These are phyloP conservation scores for Paratrypauchen microcephalus DNA, from an alignment of 2,797 vertebrate genomes.

Conservation along the genomic window DNA sequence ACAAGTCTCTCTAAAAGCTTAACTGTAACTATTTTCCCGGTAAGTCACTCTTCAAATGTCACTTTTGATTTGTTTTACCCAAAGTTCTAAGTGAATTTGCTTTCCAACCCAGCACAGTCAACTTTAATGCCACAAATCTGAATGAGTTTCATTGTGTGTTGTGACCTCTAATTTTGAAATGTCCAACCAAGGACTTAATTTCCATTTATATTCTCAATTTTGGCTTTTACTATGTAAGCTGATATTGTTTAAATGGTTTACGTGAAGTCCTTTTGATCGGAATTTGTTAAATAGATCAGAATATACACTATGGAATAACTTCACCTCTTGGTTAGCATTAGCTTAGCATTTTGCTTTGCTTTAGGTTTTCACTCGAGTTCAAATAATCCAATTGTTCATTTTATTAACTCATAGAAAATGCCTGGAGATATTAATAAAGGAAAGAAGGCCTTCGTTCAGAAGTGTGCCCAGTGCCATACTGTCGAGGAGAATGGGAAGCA, in stretches of 20 bases:
- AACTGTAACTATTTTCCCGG: slow-evolving; percentile 1
- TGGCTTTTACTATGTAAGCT: not conserved
- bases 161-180: slow-evolving; percentile 4
- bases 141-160: not conserved
- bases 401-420: slow-evolving; percentile 61
- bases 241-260: not conserved
- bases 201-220: not conserved
- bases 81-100: not conserved
- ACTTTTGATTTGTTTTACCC: rapidly evolving
- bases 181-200: not conserved
- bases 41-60: not conserved
- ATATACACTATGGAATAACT: not conserved
- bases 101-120: slow-evolving; percentile 18
- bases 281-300: not conserved
- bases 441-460: slow-evolving; percentile 83
- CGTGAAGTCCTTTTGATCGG: not conserved
- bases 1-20: rapidly evolving
- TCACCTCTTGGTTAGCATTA: not conserved
- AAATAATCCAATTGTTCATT: not conserved
- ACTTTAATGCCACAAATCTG: not conserved
- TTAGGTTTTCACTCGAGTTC: not conserved
- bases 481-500: slow-evolving; percentile 82
- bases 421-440: slow-evolving; percentile 76
- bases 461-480: slow-evolving; percentile 83
- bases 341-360: not conserved